phyloP scores from a whole-genome alignment of 2,113 vertebrate species.

The Guaruba guarouba region DNA sequence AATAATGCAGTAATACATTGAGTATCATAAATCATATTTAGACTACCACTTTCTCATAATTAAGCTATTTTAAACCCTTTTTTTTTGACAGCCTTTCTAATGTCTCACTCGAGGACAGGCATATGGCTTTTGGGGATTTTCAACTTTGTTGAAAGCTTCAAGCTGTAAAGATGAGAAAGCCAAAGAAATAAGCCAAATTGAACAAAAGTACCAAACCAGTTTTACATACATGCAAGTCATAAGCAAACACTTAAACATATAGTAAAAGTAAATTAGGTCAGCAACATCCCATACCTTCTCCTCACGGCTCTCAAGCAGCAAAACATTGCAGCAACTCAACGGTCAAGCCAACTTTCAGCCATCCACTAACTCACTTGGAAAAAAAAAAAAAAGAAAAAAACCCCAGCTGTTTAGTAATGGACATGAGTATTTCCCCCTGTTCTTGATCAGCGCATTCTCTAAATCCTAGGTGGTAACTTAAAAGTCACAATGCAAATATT shows the following conservation, averaged over 20 bases:
- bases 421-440: neutral
- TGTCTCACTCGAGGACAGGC: neutral
- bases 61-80: neutral
- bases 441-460: neutral
- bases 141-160: neutral
- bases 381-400: neutral
- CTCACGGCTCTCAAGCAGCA: conserved; percentile 63
- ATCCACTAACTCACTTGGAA: conserved; percentile 57
- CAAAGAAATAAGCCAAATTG: neutral
- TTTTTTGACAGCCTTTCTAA: neutral
- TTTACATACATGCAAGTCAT: neutral
- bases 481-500: neutral
- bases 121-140: neutral
- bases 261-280: neutral
- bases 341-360: conserved; percentile 33
- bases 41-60: neutral
- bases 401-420: neutral
- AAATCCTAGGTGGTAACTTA: neutral
- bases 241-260: neutral
- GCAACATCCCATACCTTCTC: conserved; percentile 68
- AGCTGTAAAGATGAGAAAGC: neutral
- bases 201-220: neutral
- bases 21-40: neutral
- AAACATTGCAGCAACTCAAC: conserved; percentile 72
- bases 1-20: neutral